Evolutionary conservation across 2,888 invertebrate species (phyloP).

Genomic region (Drepana falcataria): DNA sequence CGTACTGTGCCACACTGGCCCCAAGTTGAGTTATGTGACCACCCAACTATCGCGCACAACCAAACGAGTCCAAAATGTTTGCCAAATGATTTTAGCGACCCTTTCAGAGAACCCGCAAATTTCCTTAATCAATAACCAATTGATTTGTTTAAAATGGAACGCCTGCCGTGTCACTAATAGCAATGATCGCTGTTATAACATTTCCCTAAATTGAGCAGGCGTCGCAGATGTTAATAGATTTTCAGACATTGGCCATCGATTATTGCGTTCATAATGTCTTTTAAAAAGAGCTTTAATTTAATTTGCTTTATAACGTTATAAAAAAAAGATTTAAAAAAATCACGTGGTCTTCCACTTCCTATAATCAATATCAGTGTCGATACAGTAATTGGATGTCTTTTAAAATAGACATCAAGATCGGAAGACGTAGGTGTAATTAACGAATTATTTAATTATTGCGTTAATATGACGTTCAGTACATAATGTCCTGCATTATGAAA

Average conservation of each 20-base stretch:
- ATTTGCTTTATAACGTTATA: no score
- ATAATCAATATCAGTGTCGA: no score
- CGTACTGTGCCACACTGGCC: conserved; percentile 28
- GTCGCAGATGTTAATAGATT: neutral
- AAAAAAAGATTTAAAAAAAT: no score
- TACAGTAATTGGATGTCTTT: no score
- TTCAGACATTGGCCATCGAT: neutral
- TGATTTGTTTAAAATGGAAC: neutral
- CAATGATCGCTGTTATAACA: neutral
- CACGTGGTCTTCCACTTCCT: no score
- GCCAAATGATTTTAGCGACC: conserved; percentile 17
- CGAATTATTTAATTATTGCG: no score
- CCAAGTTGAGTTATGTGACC: conserved; percentile 17
- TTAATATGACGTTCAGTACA: no score
- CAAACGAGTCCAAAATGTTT: conserved; percentile 18
- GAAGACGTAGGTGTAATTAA: no score
- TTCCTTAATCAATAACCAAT: no score
- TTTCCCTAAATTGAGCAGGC: neutral
- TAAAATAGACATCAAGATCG: no score
- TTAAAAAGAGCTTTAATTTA: no score
- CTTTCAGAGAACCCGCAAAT: no score
- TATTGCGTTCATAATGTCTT: neutral
- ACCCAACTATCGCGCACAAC: conserved; percentile 14
- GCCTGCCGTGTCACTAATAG: neutral
- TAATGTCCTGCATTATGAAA: neutral